Percentiles rank a stretch among this genome's conserved stretches.
Conservation (phyloP, 2,888 invertebrate species). For the Coelopa pilipes region DNA sequence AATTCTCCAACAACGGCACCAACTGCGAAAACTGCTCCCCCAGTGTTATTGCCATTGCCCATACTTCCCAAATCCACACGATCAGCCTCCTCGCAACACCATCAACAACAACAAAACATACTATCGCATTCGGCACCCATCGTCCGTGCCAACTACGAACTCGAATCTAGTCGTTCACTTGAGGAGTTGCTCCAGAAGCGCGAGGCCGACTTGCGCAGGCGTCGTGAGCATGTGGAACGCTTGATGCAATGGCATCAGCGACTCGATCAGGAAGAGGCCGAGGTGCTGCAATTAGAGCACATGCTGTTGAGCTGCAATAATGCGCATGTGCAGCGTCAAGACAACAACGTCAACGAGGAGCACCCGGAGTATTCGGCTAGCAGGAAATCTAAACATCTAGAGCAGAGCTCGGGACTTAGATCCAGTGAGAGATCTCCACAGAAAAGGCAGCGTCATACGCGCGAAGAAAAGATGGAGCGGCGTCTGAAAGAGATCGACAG, state of each 20-base stretch:
- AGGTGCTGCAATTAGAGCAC: slow-evolving; percentile 68
- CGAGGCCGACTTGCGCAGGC: slow-evolving; percentile 67
- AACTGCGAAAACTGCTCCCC: slow-evolving; percentile 36
- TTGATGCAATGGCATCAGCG: slow-evolving; percentile 70
- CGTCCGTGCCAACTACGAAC: slow-evolving; percentile 51
- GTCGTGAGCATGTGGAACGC: slow-evolving; percentile 68
- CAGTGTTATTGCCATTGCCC: slow-evolving; percentile 24
- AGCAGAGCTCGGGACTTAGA: slow-evolving; percentile 23
- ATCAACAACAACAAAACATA: slow-evolving; percentile 36
- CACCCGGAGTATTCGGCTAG: not conserved
- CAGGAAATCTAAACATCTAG: slow-evolving; percentile 30
- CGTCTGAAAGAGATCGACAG: slow-evolving; percentile 58
- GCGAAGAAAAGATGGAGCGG: slow-evolving; percentile 50
- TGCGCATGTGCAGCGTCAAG: slow-evolving; percentile 44
- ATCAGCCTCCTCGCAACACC: slow-evolving; percentile 20
- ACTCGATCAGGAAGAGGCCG: slow-evolving; percentile 69
- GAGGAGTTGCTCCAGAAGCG: slow-evolving; percentile 65
- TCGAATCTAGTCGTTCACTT: slow-evolving; percentile 52
- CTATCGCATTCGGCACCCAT: slow-evolving; percentile 43
- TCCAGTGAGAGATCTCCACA: slow-evolving; percentile 8
- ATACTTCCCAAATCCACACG: slow-evolving; percentile 8
- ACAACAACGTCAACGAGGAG: slow-evolving; percentile 19
- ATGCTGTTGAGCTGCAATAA: slow-evolving; percentile 54
- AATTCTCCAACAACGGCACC: slow-evolving; percentile 9
- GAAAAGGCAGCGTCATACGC: slow-evolving; percentile 34